Conservation (phyloP, 2,797 vertebrate genomes). For the Semaprochilodus insignis region DNA sequence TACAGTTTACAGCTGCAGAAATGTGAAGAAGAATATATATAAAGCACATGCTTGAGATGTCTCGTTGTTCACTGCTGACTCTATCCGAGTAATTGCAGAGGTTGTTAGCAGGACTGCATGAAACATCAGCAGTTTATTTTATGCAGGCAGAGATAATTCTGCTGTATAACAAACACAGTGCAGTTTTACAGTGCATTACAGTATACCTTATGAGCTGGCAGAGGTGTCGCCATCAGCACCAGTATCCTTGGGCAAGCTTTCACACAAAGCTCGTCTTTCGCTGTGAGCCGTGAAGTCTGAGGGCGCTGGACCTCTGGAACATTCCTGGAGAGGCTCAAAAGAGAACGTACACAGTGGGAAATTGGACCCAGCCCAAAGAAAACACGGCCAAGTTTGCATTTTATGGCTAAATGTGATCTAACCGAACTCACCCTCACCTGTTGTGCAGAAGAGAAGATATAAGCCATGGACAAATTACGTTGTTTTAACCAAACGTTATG, state of each 20-base stretch:
- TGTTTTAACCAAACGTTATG: constrained; percentile 50
- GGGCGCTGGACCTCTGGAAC: constrained; percentile 52
- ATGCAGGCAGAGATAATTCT: constrained; percentile 20
- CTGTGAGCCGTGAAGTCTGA: constrained; percentile 54
- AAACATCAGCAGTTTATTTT: constrained; percentile 41
- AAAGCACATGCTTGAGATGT: constrained; percentile 3
- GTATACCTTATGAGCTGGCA: constrained; percentile 38
- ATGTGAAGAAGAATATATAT: neutral
- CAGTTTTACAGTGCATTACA: constrained; percentile 32
- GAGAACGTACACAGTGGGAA: constrained; percentile 62
- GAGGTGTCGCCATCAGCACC: constrained; percentile 39
- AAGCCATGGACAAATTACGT: constrained; percentile 39
- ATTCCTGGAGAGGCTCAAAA: constrained; percentile 63
- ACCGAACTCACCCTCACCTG: constrained; percentile 56
- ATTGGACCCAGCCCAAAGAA: constrained; percentile 57
- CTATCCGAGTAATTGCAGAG: constrained; percentile 28
- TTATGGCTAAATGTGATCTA: constrained; percentile 63
- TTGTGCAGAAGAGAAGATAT: constrained; percentile 38
- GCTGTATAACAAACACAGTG: constrained; percentile 38
- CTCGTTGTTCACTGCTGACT: constrained; percentile 10
- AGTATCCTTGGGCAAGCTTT: constrained; percentile 50
- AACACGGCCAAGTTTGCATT: constrained; percentile 61
- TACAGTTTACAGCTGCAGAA: constrained; percentile 11
- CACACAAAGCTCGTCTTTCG: constrained; percentile 63
- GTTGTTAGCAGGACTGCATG: constrained; percentile 25